phyloP scores from a whole-genome alignment of 2,797 vertebrate genomes.

The Trachops cirrhosus region DNA sequence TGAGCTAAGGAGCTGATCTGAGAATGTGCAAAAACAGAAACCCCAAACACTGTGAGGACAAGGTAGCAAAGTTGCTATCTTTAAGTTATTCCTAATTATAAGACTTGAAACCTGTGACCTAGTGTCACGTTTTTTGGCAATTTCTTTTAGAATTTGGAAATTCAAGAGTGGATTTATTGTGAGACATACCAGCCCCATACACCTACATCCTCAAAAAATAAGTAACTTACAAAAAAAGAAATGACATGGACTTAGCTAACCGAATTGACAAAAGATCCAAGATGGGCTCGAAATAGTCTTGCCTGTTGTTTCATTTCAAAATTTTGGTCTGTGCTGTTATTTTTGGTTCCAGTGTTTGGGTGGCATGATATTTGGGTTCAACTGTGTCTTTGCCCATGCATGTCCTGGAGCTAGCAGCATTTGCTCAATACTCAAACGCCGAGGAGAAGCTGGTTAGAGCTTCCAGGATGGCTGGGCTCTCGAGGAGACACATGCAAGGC shows the following conservation, averaged over 20 bases:
- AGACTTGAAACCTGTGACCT: not conserved
- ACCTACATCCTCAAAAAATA: not conserved
- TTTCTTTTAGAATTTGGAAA: slow-evolving; percentile 44
- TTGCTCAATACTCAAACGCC: slow-evolving; percentile 54
- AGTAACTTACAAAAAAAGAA: slow-evolving; percentile 34
- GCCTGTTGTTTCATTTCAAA: slow-evolving; percentile 59
- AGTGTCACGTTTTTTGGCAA: not conserved
- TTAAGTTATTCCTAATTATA: not conserved
- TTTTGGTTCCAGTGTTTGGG: slow-evolving; percentile 43
- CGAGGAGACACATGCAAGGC: not conserved
- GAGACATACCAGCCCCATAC: not conserved
- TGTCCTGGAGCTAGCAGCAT: slow-evolving; percentile 63
- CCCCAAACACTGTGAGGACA: not conserved
- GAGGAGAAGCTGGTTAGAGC: not conserved
- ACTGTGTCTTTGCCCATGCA: slow-evolving; percentile 65
- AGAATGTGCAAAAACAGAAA: not conserved
- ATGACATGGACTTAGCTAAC: slow-evolving; percentile 76
- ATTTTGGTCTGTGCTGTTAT: slow-evolving; percentile 49
- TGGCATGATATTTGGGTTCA: slow-evolving; percentile 63
- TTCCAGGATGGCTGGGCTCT: not conserved
- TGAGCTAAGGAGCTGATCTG: not conserved
- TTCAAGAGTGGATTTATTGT: not conserved
- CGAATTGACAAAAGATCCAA: slow-evolving; percentile 52
- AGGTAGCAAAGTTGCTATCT: not conserved
- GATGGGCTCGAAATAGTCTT: slow-evolving; percentile 49